Evolutionary conservation across 2,888 invertebrate genomes (phyloP), one percentile per base, ranked within the genome.

Genomic region (Petrolisthes cinctipes): DNA sequence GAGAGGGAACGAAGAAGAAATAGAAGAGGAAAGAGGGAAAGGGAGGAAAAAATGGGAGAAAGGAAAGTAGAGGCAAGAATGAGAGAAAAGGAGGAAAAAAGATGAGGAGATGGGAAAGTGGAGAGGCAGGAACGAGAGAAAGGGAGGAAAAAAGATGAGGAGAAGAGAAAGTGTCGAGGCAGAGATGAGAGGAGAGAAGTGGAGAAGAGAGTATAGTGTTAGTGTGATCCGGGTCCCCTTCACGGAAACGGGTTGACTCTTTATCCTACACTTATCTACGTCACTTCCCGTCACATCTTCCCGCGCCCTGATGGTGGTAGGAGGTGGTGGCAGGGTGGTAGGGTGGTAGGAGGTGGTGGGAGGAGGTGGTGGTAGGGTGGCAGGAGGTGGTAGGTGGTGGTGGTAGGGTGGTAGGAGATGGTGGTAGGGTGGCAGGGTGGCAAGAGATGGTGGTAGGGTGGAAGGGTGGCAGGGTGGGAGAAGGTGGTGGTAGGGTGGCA

Each of bases 181-280:
- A 17, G 17, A 17, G 17, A 17, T 11, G 61, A 9, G 17, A 61
- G 17, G 61, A 17, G 61, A 17, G 17, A 61, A 1, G 61, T 11
- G 61, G 0, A 37, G 0, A 17, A 17, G 9, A 11, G 75, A 75
- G 14, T 11, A 75, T 4, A 5, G 14, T 9, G 14, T n/a, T 14
- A 5, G 75, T 23, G 9, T 61, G 61, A 61, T 61, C 61, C 61
- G 61, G 61, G 61, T 61, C 71, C 71, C n/a, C n/a, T 20, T 11
- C 17, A 71, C 71, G 20, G 20, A n/a, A 14, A 6, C 71, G 6
- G n/a, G 17, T n/a, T 71, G 71, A 6, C n/a, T 71, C 71, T 20
- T 71, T 71, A 71, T 71, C 71, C 20, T n/a, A 14, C 71, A 71
- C 71, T 71, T 71, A 71, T 71, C 71, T 71, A 71, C 71, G 71